phyloP scores from a whole-genome alignment of 1,140 invertebrate genomes.

The Colletes gigas region DNA sequence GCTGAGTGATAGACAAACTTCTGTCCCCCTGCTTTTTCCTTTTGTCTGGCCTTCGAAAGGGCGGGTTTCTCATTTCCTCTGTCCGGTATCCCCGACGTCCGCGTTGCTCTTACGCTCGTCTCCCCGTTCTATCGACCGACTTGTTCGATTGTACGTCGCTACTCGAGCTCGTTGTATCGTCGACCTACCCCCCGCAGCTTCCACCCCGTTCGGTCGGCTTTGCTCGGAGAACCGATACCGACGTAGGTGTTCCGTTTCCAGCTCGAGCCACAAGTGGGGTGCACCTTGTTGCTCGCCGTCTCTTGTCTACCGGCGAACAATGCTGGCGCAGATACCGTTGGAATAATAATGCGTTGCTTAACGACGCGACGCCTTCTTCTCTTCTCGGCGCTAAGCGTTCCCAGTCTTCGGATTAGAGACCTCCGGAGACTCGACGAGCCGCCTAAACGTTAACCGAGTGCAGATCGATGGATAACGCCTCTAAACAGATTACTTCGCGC shows the following conservation, averaged over 20 bases:
- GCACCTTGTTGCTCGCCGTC: constrained; percentile 48
- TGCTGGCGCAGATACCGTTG: constrained; percentile 14
- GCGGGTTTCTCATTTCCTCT: constrained; percentile 58
- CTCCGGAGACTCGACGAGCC: neutral
- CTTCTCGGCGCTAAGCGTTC: neutral
- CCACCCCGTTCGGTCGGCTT: constrained; percentile 22
- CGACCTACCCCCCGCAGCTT: constrained; percentile 20
- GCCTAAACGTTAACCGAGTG: no score
- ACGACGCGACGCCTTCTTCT: neutral
- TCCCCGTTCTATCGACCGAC: constrained; percentile 53
- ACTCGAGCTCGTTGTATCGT: constrained; percentile 54
- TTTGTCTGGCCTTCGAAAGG: constrained; percentile 47
- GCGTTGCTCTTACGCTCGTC: constrained; percentile 39
- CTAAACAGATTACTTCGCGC: no score
- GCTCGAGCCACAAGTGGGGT: constrained; percentile 53
- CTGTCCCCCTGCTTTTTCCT: constrained; percentile 43
- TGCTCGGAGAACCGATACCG: constrained; percentile 41
- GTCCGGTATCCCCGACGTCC: constrained; percentile 37
- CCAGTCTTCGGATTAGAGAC: neutral
- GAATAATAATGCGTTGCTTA: constrained; percentile 13
- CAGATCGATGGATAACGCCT: no score
- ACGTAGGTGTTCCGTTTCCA: constrained; percentile 48
- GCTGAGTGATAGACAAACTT: constrained; percentile 48
- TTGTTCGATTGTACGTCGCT: constrained; percentile 58
- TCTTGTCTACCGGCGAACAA: constrained; percentile 33